These are phyloP conservation scores for Ophioderma brevispina DNA, from an alignment of 35 echinoderm and acorn worm species.

Conservation along the genomic window DNA sequence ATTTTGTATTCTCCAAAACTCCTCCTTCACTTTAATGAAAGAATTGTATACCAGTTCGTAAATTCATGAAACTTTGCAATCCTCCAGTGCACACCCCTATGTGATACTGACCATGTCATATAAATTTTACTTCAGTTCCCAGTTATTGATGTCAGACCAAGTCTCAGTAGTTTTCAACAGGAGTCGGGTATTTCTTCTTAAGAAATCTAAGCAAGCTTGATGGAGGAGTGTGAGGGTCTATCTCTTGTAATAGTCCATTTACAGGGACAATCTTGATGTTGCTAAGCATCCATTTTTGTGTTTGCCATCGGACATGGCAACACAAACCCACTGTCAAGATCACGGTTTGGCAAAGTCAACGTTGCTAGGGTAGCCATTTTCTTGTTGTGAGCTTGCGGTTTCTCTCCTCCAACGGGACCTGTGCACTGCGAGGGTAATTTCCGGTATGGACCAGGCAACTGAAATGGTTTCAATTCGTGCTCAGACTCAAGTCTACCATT, in stretches of 20 bases:
- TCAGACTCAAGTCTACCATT: slow-evolving; percentile 1
- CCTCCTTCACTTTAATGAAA: no score
- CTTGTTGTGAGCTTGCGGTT: slow-evolving; percentile 15
- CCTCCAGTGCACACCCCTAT: no score
- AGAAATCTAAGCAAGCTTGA: no score
- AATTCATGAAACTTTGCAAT: no score
- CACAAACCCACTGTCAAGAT: slow-evolving; percentile 20
- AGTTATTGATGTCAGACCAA: no score
- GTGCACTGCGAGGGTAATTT: slow-evolving; percentile 13
- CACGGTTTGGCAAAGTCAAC: background rate
- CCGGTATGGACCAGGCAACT: slow-evolving; percentile 15
- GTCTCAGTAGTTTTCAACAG: no score
- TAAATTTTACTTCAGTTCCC: no score
- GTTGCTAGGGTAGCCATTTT: slow-evolving; percentile 2
- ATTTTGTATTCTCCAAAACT: no score
- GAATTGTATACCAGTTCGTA: no score
- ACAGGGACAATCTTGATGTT: slow-evolving; percentile 33
- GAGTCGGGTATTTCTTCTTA: no score
- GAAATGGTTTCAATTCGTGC: slow-evolving; percentile 56
- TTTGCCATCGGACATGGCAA: slow-evolving; percentile 77
- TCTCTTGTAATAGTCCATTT: background rate
- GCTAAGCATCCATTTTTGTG: slow-evolving; percentile 77
- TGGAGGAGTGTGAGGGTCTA: background rate
- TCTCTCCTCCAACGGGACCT: background rate
- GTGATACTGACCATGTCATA: no score